These are phyloP conservation scores for Tolmerus cingulatus DNA, from an alignment of 2,888 invertebrate species.

Conservation along the genomic window DNA sequence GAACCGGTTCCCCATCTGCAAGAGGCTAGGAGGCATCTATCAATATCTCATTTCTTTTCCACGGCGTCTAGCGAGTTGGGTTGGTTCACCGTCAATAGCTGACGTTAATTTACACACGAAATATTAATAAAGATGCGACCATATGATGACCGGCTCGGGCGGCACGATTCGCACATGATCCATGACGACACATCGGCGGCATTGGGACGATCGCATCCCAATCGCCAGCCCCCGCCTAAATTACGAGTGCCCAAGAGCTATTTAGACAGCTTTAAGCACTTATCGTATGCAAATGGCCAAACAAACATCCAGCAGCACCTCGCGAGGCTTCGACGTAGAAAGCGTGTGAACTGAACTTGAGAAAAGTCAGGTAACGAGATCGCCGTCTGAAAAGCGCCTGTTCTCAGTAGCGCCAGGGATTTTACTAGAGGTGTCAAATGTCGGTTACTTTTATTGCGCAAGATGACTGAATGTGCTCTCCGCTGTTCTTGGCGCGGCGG, in stretches of 20 bases:
- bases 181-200: constrained; percentile 22
- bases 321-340: constrained; percentile 55
- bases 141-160: constrained; percentile 8
- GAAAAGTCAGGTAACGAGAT: constrained; percentile 47
- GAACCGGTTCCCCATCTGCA: background rate
- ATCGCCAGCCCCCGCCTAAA: background rate
- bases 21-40: constrained; percentile 19
- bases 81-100: constrained; percentile 19
- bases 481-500: background rate
- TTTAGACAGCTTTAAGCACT: constrained; percentile 17
- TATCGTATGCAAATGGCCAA: constrained; percentile 15
- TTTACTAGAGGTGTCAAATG: constrained; percentile 24
- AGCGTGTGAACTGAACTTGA: constrained; percentile 63
- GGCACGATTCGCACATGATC: constrained; percentile 23
- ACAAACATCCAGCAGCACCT: background rate
- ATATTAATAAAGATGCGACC: constrained; percentile 39
- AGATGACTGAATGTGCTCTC: constrained; percentile 13
- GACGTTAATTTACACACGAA: constrained; percentile 39
- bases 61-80: constrained; percentile 1
- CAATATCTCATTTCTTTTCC: constrained; percentile 34
- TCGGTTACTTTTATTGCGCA: background rate
- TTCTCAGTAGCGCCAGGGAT: constrained; percentile 3
- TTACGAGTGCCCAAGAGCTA: background rate
- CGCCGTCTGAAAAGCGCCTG: constrained; percentile 1
- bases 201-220: background rate